These are phyloP conservation scores for Fragum fragum DNA, from an alignment of 2,888 invertebrate genomes.

Conservation along the genomic window DNA sequence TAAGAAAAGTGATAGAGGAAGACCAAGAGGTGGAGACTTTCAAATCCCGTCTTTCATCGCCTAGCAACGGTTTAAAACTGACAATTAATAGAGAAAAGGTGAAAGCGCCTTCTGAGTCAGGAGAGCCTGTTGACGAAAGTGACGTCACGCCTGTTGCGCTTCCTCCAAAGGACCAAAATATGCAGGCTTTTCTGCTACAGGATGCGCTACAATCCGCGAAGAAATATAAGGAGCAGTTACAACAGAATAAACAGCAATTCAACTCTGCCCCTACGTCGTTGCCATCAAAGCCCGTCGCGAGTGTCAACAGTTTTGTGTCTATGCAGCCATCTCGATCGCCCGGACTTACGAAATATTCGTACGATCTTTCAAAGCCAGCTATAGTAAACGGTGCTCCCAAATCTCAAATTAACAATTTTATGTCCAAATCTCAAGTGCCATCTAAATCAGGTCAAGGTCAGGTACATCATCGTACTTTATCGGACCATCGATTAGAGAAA, in stretches of 20 bases:
- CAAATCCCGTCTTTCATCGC: slow-evolving; percentile 45
- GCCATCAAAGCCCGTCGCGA: background rate
- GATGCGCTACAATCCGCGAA: slow-evolving; percentile 55
- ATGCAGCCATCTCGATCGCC: background rate
- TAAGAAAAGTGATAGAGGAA: slow-evolving; percentile 32
- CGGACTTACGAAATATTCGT: slow-evolving; percentile 10
- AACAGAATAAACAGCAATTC: slow-evolving; percentile 31
- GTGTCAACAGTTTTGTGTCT: slow-evolving; percentile 10
- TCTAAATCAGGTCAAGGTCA: slow-evolving; percentile 3
- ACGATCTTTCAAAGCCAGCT: background rate
- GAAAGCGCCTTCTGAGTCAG: slow-evolving; percentile 17
- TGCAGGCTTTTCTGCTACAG: slow-evolving; percentile 52
- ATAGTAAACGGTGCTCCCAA: background rate
- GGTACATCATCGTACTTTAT: background rate
- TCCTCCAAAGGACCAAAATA: slow-evolving; percentile 35
- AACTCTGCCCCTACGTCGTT: background rate
- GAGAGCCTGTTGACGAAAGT: background rate
- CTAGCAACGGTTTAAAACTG: slow-evolving; percentile 52
- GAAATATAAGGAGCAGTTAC: slow-evolving; percentile 53
- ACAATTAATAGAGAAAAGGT: slow-evolving; percentile 56
- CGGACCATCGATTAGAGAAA: background rate
- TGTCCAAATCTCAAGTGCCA: background rate
- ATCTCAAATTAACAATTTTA: background rate
- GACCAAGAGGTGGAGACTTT: slow-evolving; percentile 46
- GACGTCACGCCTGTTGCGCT: background rate